Percentiles rank a stretch among this genome's conserved stretches.
These are phyloP conservation scores for Morone chrysops DNA, from an alignment of 2,113 vertebrate species.

Conservation along the genomic window DNA sequence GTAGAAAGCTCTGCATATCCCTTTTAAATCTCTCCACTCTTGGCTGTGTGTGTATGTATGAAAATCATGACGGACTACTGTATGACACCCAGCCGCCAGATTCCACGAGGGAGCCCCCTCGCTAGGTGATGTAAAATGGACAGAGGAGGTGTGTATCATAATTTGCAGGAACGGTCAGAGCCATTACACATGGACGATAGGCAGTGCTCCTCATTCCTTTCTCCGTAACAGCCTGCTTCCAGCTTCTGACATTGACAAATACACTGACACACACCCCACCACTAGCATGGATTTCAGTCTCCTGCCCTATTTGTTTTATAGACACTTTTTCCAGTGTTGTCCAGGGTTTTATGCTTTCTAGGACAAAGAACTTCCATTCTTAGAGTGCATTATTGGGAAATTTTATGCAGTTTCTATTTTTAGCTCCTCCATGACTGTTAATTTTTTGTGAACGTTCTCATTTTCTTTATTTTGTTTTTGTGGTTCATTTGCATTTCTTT, in stretches of 20 bases:
- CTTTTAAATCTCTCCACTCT: not conserved
- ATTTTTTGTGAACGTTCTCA: not conserved
- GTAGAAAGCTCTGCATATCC: not conserved
- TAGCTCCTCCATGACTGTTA: not conserved
- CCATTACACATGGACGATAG: constrained; percentile 25
- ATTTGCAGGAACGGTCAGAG: constrained; percentile 28
- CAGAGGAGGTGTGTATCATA: constrained; percentile 37
- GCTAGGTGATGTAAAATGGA: constrained; percentile 47
- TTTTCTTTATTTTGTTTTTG: not conserved
- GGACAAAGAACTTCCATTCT: not conserved
- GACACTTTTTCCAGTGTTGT: not conserved
- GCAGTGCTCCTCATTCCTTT: not conserved
- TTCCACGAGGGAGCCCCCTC: constrained; percentile 41
- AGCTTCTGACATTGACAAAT: constrained; percentile 17
- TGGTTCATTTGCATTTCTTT: constrained; percentile 25
- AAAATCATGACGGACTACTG: constrained; percentile 19
- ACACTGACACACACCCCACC: not conserved
- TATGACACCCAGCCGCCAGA: constrained; percentile 64
- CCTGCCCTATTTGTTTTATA: constrained; percentile 19
- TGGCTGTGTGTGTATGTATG: not conserved
- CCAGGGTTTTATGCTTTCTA: not conserved
- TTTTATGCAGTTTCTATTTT: not conserved
- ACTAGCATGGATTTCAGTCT: constrained; percentile 4
- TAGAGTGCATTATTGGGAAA: not conserved
- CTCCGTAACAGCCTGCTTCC: constrained; percentile 13